phyloP scores from a whole-genome alignment of 2,888 invertebrate species.

The Platycnemis pennipes region DNA sequence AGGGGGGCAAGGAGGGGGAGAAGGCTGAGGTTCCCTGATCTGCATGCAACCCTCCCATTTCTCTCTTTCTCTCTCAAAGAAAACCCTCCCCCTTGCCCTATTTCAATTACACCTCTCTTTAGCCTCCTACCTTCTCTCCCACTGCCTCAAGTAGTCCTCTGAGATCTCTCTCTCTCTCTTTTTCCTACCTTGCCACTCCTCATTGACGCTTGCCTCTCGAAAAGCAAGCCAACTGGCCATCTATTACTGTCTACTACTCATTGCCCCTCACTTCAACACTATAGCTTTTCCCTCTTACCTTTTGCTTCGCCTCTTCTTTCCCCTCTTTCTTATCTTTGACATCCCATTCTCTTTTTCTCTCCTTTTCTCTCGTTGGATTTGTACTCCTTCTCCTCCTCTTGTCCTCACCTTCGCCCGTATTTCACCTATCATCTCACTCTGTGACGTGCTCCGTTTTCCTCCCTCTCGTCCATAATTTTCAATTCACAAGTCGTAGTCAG shows the following conservation, averaged over 20 bases:
- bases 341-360: neutral
- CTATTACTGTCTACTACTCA: constrained; percentile 43
- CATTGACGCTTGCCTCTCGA: neutral
- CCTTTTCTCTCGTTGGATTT: too few relatives aligned
- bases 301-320: neutral
- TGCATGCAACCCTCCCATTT: neutral
- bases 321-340: neutral
- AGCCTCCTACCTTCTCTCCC: neutral
- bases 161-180: neutral
- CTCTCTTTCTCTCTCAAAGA: neutral
- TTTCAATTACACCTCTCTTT: neutral
- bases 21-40: neutral
- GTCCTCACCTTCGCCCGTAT: neutral
- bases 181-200: neutral
- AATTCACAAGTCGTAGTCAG: neutral
- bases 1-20: too few relatives aligned
- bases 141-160: neutral
- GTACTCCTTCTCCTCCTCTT: neutral
- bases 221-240: constrained; percentile 41
- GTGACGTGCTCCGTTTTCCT: neutral
- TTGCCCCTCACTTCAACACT: neutral
- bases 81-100: neutral
- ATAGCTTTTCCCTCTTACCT: neutral
- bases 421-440: neutral
- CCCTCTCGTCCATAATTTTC: neutral